Base-by-base conservation (phyloP, 2,113 vertebrate species). In the Scytalopus superciliaris region DNA sequence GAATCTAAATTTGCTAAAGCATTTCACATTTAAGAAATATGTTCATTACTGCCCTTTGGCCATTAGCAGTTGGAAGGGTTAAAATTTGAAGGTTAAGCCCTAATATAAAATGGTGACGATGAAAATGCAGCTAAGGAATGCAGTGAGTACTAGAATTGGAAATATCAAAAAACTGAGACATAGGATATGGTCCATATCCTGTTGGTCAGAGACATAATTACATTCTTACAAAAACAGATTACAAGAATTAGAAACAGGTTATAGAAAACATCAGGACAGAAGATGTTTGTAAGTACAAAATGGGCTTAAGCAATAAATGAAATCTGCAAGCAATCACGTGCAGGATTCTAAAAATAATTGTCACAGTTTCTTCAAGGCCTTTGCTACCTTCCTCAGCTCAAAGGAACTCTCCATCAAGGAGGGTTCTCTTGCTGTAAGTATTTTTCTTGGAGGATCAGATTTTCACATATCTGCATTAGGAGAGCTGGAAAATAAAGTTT, bases 161-260 rank as follows among this genome's bases (percentile, higher is more conserved):
- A 94, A 67, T 64, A 77, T 17, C 67, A 42, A 81, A 88, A 79
- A 39, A 2, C 50, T 45, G 77, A 84, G 40, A 84, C 28, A 45
- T 8, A 62, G 0, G 15, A 73, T 37, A 45, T 47, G 40, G 13
- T 45, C 56, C 37, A 89, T 62, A 89, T 73, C 53, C 86, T 84
- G 45, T 73, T 75, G 69, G 87, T 87, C 68, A 81, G 47, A 94
- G 40, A 40, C n/a, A 42, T 37, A 27, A 45, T 62, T 76, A 8
- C 22, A 57, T 72, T 84, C 68, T 84, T 67, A 85, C 31, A 79
- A 76, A 66, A 83, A 60, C 31, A 94, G 40, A 91, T 49, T 62
- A 84, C 24, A 84, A 19, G 35, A 84, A 93, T 91, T 92, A 88
- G 35, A 90, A 91, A 30, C 28, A 87, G 86, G 78, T 90, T 86